These are phyloP conservation scores for Erannis defoliaria DNA, from an alignment of 2,888 invertebrate species.

Conservation along the genomic window DNA sequence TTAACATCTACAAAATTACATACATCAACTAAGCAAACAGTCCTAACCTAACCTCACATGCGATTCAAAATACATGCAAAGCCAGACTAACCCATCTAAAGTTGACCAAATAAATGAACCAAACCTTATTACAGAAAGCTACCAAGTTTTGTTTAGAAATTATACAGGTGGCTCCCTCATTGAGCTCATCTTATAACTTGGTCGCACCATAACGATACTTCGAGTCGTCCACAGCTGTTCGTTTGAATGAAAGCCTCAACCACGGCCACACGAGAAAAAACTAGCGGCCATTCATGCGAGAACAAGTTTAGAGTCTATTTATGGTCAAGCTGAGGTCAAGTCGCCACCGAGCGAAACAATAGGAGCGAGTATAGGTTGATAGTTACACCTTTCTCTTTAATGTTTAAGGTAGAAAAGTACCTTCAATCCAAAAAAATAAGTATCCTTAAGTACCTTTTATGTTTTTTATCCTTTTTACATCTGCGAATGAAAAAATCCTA, in stretches of 20 bases:
- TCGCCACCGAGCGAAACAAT: slow-evolving; percentile 39
- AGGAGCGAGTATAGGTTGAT: slow-evolving; percentile 23
- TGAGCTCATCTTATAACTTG: background rate
- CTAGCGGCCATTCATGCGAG: slow-evolving; percentile 44
- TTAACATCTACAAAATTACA: slow-evolving; percentile 23
- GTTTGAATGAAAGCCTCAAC: slow-evolving; percentile 34
- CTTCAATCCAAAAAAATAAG: too few species aligned
- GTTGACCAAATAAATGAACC: background rate
- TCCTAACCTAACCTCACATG: slow-evolving; percentile 20
- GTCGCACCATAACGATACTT: background rate
- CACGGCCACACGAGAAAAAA: slow-evolving; percentile 36
- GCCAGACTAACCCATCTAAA: background rate
- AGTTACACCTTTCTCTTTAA: slow-evolving; percentile 34
- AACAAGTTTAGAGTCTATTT: slow-evolving; percentile 51
- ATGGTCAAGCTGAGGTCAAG: slow-evolving; percentile 56
- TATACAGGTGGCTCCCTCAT: background rate
- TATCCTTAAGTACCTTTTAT: too few species aligned
- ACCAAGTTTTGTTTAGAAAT: background rate
- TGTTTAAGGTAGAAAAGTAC: slow-evolving; percentile 30
- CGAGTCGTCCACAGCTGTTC: slow-evolving; percentile 24
- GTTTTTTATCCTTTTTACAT: too few species aligned
- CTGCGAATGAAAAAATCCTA: too few species aligned
- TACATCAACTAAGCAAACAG: slow-evolving; percentile 16
- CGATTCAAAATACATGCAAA: slow-evolving; percentile 6
- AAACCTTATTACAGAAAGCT: background rate